Conservation (phyloP, 1,140 invertebrate genomes). For the Ceratina japonica region DNA sequence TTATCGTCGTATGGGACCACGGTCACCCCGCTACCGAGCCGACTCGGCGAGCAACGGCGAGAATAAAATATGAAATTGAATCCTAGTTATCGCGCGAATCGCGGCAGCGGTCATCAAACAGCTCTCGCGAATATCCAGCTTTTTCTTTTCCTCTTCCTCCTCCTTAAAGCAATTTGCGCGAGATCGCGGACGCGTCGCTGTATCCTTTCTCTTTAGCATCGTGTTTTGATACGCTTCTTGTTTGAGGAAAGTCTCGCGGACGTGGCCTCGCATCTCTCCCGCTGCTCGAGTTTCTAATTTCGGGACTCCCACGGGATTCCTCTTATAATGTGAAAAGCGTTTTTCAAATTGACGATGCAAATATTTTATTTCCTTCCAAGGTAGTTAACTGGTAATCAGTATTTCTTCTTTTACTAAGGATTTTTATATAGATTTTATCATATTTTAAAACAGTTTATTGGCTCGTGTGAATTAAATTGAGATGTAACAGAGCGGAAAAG, state of each 20-base stretch:
- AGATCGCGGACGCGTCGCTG: neutral
- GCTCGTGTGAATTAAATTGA: too few relatives aligned
- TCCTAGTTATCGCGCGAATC: too few relatives aligned
- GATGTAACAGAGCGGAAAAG: neutral
- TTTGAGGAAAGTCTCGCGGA: neutral
- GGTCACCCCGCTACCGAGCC: too few relatives aligned
- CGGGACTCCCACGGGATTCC: neutral
- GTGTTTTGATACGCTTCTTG: neutral
- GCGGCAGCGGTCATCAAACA: neutral
- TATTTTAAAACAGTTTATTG: too few relatives aligned
- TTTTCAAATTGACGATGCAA: neutral
- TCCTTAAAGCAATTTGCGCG: too few relatives aligned
- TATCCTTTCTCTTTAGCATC: slow-evolving; percentile 11
- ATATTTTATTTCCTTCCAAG: neutral
- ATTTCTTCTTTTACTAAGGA: too few relatives aligned
- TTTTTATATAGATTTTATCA: too few relatives aligned
- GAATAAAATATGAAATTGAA: too few relatives aligned
- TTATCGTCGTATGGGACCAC: too few relatives aligned
- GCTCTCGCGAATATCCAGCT: neutral
- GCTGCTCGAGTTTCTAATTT: slow-evolving; percentile 8
- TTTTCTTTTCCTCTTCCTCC: neutral
- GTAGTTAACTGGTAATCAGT: too few relatives aligned
- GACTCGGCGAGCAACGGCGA: too few relatives aligned
- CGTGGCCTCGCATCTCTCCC: neutral
- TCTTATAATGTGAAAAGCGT: too few relatives aligned